A percentile compares a stretch with the other conserved stretches of the same genome.
Evolutionary conservation across 1,140 invertebrate genomes (phyloP).

Genomic region (Cotesia chilonis): DNA sequence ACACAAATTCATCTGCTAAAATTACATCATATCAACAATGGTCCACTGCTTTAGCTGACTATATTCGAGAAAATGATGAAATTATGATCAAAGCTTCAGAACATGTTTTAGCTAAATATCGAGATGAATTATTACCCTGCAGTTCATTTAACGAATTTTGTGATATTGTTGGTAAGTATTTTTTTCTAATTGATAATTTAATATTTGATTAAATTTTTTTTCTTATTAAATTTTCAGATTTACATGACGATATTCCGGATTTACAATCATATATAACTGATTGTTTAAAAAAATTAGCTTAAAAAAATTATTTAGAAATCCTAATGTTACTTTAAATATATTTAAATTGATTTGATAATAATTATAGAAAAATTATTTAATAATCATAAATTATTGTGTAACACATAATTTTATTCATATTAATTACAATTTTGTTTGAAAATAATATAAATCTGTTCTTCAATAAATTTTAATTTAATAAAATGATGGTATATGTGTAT

Average conservation of each 20-base stretch:
- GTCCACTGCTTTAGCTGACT: constrained; percentile 88
- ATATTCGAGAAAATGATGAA: constrained; percentile 94
- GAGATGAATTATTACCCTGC: constrained; percentile 90
- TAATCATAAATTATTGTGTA: too few relatives aligned
- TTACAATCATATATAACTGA: constrained; percentile 70
- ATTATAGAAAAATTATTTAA: constrained; percentile 23
- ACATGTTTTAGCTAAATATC: constrained; percentile 80
- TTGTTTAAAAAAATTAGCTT: constrained; percentile 60
- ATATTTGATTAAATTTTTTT: constrained; percentile 2
- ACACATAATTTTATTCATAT: too few relatives aligned
- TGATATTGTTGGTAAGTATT: constrained; percentile 80
- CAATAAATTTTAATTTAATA: constrained; percentile 50
- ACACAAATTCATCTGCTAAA: constrained; percentile 65
- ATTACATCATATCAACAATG: constrained; percentile 83
- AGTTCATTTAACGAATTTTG: constrained; percentile 90
- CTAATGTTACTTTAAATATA: neutral
- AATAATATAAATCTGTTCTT: constrained; percentile 49
- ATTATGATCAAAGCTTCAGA: constrained; percentile 87
- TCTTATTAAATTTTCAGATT: constrained; percentile 63
- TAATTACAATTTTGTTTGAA: constrained; percentile 27
- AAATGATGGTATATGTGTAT: constrained; percentile 46
- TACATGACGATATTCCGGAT: constrained; percentile 71
- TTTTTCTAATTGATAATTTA: constrained; percentile 4
- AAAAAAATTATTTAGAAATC: constrained; percentile 36
- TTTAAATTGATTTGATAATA: constrained; percentile 36